Base-by-base conservation (phyloP, 2,888 invertebrate species). In the Tromatobia lineatoria region DNA sequence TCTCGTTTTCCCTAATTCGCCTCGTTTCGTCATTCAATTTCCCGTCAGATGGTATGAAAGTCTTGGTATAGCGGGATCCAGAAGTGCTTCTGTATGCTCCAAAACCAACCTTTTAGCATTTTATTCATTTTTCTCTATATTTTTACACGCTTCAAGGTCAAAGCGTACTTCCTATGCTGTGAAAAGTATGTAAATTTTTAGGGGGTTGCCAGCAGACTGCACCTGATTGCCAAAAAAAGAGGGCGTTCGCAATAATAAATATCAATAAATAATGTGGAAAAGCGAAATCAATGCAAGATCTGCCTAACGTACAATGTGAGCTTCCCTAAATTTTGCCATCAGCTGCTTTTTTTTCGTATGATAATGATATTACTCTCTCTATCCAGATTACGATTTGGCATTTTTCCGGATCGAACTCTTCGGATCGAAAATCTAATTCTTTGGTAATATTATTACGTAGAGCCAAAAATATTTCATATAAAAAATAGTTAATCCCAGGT, bases 1-100 rank as follows among this genome's bases (percentile, higher is more conserved):
- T 45, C 59, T 18, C 45, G 23, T 34, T 45, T 47, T 73, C n/a
- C 59, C 70, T 64, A 70, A 76, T 76, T 76, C 71, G 20, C 18
- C 75, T 75, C 59, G 52, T 75, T 81, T 57, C 20, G 23, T 45
- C 64, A 81, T 81, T 81, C 81, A 76, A 81, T 76, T 71, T 69
- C 29, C 50, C 73, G n/a, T 74, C 67, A 57, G 54, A 50, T 25
- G 42, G 61, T 59, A 69, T 69, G 25, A 69, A 69, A 45, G 25
- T 64, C 59, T 34, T 25, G 59, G 18, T n/a, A 11, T 10, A 13
- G 47, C 15, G 45, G 23, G 54, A 73, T 73, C 8, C n/a, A 38
- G 25, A 67, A 25, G 47, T 59, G 25, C 29, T n/a, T 15, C 8
- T 7, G n/a, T 34, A 29, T 15, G 54, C 54, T 25, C 11, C 25